Evolutionary conservation across 1,140 invertebrate species (phyloP).

Genomic region (Drosophila oshimai): DNA sequence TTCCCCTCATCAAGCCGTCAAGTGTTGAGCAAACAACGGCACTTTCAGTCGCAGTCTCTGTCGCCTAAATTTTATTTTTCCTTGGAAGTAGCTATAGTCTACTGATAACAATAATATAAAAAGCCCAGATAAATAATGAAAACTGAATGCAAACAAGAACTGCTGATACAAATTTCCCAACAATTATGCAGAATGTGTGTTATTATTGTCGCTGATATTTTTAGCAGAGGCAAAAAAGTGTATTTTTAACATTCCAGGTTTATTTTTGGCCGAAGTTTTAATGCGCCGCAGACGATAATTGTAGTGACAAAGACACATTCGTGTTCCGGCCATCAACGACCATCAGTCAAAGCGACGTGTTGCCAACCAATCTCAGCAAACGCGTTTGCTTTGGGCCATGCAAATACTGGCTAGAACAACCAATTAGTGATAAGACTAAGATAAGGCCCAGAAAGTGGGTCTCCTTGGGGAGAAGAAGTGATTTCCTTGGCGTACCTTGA

Average conservation of each 20-base stretch:
- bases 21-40: conserved; percentile 43
- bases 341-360: conserved; percentile 14
- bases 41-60: conserved; percentile 6
- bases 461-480: neutral
- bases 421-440: conserved; percentile 10
- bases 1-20: conserved; percentile 38
- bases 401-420: conserved; percentile 7
- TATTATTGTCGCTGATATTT: conserved; percentile 23
- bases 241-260: conserved; percentile 51
- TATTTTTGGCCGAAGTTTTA: conserved; percentile 38
- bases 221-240: conserved; percentile 39
- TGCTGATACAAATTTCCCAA: conserved; percentile 41
- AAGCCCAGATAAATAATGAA: conserved; percentile 39
- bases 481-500: conserved; percentile 10
- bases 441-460: conserved; percentile 21
- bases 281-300: conserved; percentile 36
- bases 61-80: conserved; percentile 49
- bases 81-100: no score
- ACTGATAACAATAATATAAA: conserved; percentile 43
- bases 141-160: conserved; percentile 21
- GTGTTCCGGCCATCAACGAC: conserved; percentile 1
- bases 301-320: conserved; percentile 7
- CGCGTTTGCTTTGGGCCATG: neutral
- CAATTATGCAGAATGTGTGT: conserved; percentile 50
- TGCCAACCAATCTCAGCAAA: neutral